Base-by-base conservation (phyloP, 1,140 invertebrate genomes). In the Neoseiulus cucumeris region DNA sequence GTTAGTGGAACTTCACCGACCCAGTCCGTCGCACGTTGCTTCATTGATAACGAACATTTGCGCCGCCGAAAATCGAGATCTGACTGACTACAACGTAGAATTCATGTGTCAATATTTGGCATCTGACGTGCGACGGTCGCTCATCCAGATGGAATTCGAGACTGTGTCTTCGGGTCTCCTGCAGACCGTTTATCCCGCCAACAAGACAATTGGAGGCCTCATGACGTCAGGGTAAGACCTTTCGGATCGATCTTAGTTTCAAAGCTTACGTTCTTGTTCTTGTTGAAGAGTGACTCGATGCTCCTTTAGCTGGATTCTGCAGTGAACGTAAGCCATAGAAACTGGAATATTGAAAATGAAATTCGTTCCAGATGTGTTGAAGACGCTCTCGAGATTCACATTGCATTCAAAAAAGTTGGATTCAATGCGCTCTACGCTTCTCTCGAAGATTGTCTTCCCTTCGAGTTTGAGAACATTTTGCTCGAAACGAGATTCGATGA, bases 71-170 rank as follows among this genome's bases (percentile, higher is more conserved):
- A 59, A 59, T 2, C 17, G 51, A 17, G 51, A 59, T 25, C 51
- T 59, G 14, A 59, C 51, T 1, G 51, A 25, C 22, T 59, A 59
- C 51, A 59, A 59, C 9, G 51, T 25, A 9, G 51, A 59, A 2
- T 59, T 59, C 22, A 59, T 25, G 14, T 59, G 51, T 59, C 51
- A 59, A 33, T 25, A 59, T 59, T 33, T 59, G 25, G 25, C 51
- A 25, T 59, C 51, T 1, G 51, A 59, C 51, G 51, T 59, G 14
- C 51, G 51, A 25, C 51, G 51, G 25, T 25, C 51, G 22, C 22
- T 59, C 17, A 25, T 59, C 22, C 51, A 59, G 9, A 59, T 59
- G 22, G 51, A 59, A 33, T 59, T 59, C 33, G 51, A 59, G 14
- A 59, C 51, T 6, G 22, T 59, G 2, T 59, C 51, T 2, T 25